phyloP scores from a whole-genome alignment of 2,888 invertebrate genomes.

The Eulithis testata region DNA sequence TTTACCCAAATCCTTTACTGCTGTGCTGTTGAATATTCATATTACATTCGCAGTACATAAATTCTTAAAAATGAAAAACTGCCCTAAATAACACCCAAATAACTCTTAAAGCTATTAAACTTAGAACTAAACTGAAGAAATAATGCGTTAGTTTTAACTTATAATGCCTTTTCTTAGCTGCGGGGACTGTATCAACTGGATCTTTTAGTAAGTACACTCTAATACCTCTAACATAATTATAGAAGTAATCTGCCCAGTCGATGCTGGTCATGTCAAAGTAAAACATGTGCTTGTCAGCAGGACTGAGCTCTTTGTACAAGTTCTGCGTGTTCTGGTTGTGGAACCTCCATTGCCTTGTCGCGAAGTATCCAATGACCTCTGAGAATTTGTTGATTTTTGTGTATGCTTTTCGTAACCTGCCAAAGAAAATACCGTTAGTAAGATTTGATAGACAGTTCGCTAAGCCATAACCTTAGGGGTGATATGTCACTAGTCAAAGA shows the following conservation, averaged over 20 bases:
- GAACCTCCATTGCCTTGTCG: conserved; percentile 89
- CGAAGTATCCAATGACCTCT: conserved; percentile 89
- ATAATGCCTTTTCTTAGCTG: conserved; percentile 76
- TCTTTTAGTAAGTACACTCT: conserved; percentile 90
- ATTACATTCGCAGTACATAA: too few species aligned
- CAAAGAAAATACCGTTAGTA: conserved; percentile 27
- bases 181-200: conserved; percentile 86
- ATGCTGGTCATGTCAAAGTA: conserved; percentile 87
- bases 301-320: conserved; percentile 81
- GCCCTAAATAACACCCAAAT: conserved; percentile 48
- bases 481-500: too few species aligned
- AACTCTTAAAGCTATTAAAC: conserved; percentile 49
- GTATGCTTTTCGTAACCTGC: conserved; percentile 89
- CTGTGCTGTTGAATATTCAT: too few species aligned
- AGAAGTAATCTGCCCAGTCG: conserved; percentile 89
- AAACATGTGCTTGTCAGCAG: conserved; percentile 85
- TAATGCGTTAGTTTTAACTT: conserved; percentile 59
- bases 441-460: too few species aligned
- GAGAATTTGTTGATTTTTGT: conserved; percentile 89
- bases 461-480: too few species aligned
- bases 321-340: conserved; percentile 83
- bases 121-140: conserved; percentile 45
- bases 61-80: conserved; percentile 39
- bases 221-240: conserved; percentile 88
- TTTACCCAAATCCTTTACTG: too few species aligned